Conservation (phyloP, 92 coral and sea anemone genomes). For the Epizoanthus ramosus region DNA sequence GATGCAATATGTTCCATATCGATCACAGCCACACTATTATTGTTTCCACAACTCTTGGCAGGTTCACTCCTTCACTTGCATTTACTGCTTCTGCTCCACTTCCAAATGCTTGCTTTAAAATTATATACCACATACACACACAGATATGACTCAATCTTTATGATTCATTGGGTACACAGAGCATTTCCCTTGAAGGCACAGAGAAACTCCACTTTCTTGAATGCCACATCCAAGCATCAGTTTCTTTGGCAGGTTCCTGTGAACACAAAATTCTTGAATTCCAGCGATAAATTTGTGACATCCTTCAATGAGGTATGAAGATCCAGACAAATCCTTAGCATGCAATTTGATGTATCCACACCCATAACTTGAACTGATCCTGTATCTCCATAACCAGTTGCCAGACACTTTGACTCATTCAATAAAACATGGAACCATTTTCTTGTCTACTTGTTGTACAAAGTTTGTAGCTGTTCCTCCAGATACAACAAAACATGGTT, state of each 20-base stretch:
- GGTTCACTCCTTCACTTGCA: too few relatives aligned
- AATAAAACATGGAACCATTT: too few relatives aligned
- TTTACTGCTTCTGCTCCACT: too few relatives aligned
- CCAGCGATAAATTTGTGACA: neutral
- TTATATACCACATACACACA: too few relatives aligned
- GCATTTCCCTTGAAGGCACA: too few relatives aligned
- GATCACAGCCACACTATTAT: conserved; percentile 24
- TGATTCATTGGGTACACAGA: too few relatives aligned
- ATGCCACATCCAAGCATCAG: neutral
- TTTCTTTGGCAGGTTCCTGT: neutral
- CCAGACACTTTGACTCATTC: neutral
- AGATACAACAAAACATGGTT: too few relatives aligned
- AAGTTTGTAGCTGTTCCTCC: too few relatives aligned
- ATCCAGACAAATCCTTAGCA: neutral
- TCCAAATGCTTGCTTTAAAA: too few relatives aligned
- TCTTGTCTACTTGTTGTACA: too few relatives aligned
- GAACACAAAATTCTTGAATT: neutral
- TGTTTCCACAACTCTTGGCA: neutral
- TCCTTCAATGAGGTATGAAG: neutral
- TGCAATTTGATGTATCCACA: neutral
- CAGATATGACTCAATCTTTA: too few relatives aligned
- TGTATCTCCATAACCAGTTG: neutral
- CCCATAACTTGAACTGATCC: neutral
- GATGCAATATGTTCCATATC: neutral
- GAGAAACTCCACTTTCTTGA: neutral